Evolutionary conservation across 1,140 invertebrate genomes (phyloP), one percentile per base, ranked within the genome.

Genomic region (Drosophila quadrilineata): DNA sequence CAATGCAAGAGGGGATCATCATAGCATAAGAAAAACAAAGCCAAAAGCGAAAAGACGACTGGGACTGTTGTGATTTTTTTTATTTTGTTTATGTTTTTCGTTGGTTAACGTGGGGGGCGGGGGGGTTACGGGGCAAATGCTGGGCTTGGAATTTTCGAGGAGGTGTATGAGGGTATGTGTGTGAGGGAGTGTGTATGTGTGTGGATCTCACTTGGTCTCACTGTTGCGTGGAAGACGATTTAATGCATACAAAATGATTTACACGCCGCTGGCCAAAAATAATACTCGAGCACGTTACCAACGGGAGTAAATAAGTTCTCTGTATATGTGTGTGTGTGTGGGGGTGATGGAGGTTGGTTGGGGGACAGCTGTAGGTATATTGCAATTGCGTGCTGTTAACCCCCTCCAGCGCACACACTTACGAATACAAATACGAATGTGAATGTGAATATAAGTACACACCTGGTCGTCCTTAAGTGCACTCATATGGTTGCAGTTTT

Each of bases 161-260:
- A 9, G n/a, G 16, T 5, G 10, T 10, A 3, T n/a, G n/a, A n/a
- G n/a, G n/a, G n/a, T n/a, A n/a, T n/a, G n/a, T n/a, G n/a, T n/a
- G n/a, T n/a, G n/a, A 2, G 10, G 52, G 9, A 38, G 17, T n/a
- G 22, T 36, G 19, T 29, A 1, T 26, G 17, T 21, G 14, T 10
- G 10, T 9, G n/a, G 16, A 19, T 24, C 10, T 6, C 8, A 5
- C 12, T 26, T 43, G 12, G 16, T 40, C 12, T 58, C 48, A 50
- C 59, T 58, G 71, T 31, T 54, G 46, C 64, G 53, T 70, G 57
- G 53, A 74, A 85, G 79, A 79, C 79, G 79, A 85, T 85, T 85
- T 85, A 85, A 85, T 85, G 79, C 79, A 85, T 85, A 85, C 80
- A 85, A 85, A 85, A 85, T 85, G 79, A 85, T 85, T 85, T 85